These are phyloP conservation scores for Apis mellifera DNA, from an alignment of 1,140 invertebrate genomes.

Conservation along the genomic window Amel_HAv3.1 CM009934.2:11418501-11419000, in stretches of 20 bases:
- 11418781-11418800: constrained; percentile 56
- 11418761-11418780: too few relatives aligned
- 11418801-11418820: constrained; percentile 35
- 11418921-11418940: constrained; percentile 77
- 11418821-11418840: background rate
- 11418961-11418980: constrained; percentile 81
- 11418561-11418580: constrained; percentile 3
- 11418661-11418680: too few relatives aligned
- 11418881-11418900: constrained; percentile 61
- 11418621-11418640: too few relatives aligned
- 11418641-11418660: too few relatives aligned
- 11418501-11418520: constrained; percentile 26
- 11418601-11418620: too few relatives aligned
- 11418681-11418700: too few relatives aligned
- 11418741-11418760: too few relatives aligned
- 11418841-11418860: too few relatives aligned
- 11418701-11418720: too few relatives aligned
- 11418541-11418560: background rate
- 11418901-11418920: constrained; percentile 49
- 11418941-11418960: constrained; percentile 81
- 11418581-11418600: background rate
- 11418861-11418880: constrained; percentile 27
- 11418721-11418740: too few relatives aligned
- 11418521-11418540: background rate
- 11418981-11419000: constrained; percentile 81